Evolutionary conservation across 2,797 vertebrate genomes (phyloP).

Genomic region (Mus minutoides): DNA sequence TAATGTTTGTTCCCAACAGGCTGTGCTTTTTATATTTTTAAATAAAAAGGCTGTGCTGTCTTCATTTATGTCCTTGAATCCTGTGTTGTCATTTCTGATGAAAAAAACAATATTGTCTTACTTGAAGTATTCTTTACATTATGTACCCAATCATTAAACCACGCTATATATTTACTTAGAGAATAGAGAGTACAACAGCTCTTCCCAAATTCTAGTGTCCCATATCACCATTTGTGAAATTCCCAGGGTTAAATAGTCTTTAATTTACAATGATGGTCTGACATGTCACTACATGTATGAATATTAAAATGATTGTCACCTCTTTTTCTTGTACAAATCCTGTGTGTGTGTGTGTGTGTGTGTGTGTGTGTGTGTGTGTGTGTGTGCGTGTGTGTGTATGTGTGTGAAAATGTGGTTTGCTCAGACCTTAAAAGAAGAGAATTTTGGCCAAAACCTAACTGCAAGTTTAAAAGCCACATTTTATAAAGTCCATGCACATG

Average conservation of each 20-base stretch:
- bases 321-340: slow-evolving; percentile 2
- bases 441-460: slow-evolving; percentile 66
- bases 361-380: not conserved
- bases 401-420: slow-evolving; percentile 28
- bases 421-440: not conserved
- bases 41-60: not conserved
- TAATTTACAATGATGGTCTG: not conserved
- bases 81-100: not conserved
- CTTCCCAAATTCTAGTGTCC: not conserved
- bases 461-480: slow-evolving; percentile 59
- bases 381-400: not conserved
- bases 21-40: not conserved
- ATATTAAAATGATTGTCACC: not conserved
- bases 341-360: not conserved
- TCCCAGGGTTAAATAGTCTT: not conserved
- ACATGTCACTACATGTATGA: not conserved
- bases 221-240: not conserved
- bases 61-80: not conserved
- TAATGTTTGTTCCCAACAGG: not conserved
- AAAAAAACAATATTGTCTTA: not conserved
- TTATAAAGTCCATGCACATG: slow-evolving; percentile 65
- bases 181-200: not conserved
- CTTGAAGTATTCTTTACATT: not conserved
- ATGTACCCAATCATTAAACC: not conserved
- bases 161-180: not conserved